phyloP scores from a whole-genome alignment of 2,797 vertebrate species.

The Leptodactylus fallax region DNA sequence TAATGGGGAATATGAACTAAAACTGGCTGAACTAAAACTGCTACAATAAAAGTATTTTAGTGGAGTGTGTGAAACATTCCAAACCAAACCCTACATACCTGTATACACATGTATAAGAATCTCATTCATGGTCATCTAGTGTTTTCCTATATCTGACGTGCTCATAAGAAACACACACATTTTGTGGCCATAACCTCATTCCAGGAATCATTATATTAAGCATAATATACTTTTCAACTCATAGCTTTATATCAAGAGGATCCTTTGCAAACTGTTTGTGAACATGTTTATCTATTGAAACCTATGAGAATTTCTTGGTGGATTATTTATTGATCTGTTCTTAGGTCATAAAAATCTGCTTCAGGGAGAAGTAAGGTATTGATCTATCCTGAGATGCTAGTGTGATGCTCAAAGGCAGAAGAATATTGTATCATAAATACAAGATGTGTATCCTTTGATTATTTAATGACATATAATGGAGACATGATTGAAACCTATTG shows the following conservation, averaged over 20 bases:
- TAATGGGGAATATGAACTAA: no score
- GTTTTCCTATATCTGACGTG: no score
- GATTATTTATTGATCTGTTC: conserved; percentile 30
- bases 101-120: no score
- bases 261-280: neutral
- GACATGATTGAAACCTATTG: conserved; percentile 13
- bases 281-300: conserved; percentile 21
- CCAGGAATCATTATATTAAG: neutral
- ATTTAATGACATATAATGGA: conserved; percentile 25
- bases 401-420: neutral
- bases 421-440: conserved; percentile 27
- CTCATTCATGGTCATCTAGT: no score
- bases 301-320: conserved; percentile 16
- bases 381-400: neutral
- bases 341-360: conserved; percentile 19
- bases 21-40: no score
- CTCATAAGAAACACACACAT: no score
- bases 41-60: no score
- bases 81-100: no score
- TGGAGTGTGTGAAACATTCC: no score
- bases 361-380: conserved; percentile 25
- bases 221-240: neutral
- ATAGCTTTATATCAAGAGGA: neutral
- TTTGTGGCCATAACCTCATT: neutral
- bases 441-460: conserved; percentile 24